Evolutionary conservation across 1,140 invertebrate genomes (phyloP).

Genomic region (Sycophaga agraensis): DNA sequence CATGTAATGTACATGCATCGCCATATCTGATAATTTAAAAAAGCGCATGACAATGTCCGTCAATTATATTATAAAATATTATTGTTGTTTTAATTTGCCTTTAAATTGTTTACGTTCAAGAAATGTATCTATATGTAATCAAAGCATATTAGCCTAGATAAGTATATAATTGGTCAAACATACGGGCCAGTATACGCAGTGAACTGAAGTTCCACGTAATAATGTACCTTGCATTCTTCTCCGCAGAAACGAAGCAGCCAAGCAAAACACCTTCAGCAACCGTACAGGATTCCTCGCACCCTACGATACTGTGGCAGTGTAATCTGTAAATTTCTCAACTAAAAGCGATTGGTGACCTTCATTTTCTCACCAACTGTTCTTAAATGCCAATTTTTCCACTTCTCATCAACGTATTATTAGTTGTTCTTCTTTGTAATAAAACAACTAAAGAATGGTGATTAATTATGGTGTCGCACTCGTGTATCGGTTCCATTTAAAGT

Average conservation of each 20-base stretch:
- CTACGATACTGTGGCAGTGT: constrained; percentile 97
- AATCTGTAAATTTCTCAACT: constrained; percentile 71
- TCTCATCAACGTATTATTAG: constrained; percentile 19
- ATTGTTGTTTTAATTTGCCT: no score
- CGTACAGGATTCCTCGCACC: constrained; percentile 84
- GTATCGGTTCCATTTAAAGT: neutral
- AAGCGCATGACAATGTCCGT: no score
- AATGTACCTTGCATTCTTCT: constrained; percentile 20
- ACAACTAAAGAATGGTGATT: neutral
- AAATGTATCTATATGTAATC: no score
- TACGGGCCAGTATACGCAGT: no score
- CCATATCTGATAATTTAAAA: no score
- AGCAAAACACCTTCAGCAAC: constrained; percentile 63
- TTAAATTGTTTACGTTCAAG: no score
- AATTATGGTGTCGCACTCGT: neutral
- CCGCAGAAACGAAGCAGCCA: constrained; percentile 84
- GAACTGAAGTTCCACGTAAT: no score
- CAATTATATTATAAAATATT: no score
- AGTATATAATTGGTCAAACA: no score
- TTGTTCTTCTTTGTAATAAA: constrained; percentile 7
- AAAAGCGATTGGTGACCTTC: constrained; percentile 9
- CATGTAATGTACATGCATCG: no score
- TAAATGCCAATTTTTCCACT: constrained; percentile 27
- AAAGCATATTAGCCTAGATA: no score
- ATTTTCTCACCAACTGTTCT: constrained; percentile 19